Evolutionary conservation across 1,140 invertebrate genomes (phyloP), one percentile per base, ranked within the genome.

Genomic region (Archivesica marissinica): DNA sequence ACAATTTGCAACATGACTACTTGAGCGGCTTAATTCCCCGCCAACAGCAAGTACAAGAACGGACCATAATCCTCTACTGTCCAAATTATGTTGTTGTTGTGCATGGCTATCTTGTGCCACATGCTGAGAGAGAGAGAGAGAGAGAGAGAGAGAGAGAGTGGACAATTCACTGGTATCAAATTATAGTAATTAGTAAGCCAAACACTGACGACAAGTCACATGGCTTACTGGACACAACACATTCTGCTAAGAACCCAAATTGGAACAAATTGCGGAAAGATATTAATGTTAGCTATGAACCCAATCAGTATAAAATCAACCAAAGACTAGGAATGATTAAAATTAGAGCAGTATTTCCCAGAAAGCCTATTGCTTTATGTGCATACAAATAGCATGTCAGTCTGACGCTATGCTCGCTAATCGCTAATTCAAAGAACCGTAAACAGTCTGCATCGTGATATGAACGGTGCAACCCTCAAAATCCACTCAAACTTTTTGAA

Each of bases 161-260:
- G 30, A 44, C 38, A 72, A 30, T 28, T 33, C 28, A 17, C 20
- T 44, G 39, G 68, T 72, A 72, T 72, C 68, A 72, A 72, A 72
- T 72, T 50, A 72, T 72, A 33, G 39, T 72, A 72, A 72, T 72
- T 72, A 72, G 68, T 72, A 72, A 72, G 50, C 68, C 50, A 72
- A 72, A 72, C 68, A 72, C 33, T 23, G 30, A 25, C 20, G 68
- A 30, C 68, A 72, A 41, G 33, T 72, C 44, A 72, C 23, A 52
- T 72, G 68, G 68, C 15, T n/a, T 15, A 72, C 35, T 3, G 41
- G 41, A 72, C 41, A 72, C 17, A 25, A n/a, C 11, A 44, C 20
- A 56, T 72, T 50, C 28, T 23, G 15, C 35, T 47, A 70, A 72
- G 68, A 72, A 72, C 68, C 44, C 68, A 72, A n/a, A 72, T 72